Evolutionary conservation across 2,797 vertebrate species (phyloP), one percentile per base, ranked within the genome.

Genomic region (Eupleurogrammus muticus): DNA sequence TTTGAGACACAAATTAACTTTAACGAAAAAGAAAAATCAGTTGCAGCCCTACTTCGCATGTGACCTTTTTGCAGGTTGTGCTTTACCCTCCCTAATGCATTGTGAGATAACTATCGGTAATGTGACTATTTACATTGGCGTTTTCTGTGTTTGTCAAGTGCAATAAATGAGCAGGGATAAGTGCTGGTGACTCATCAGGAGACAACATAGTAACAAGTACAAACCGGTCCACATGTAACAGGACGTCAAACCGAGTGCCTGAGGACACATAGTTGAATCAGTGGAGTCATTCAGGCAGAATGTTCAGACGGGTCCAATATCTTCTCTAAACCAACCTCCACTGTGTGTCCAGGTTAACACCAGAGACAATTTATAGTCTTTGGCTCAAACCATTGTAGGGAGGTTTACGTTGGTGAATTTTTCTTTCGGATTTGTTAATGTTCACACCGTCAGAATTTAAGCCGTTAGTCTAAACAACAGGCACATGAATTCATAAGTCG

Each of bases 391-490:
- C 58, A 6, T 12, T 11, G 23, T 1, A 21, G 4, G n/a, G 9
- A 20, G 3, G 56, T 59, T 79, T 58, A 71, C 9, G 54, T 48
- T 21, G 9, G 68, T 52, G 71, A 44, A 2, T 34, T 61, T 60
- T 9, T 58, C 7, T 34, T 35, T 36, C 5, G 21, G 42, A 16
- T 14, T 59, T 50, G 40, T 17, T 57, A 12, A 53, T 34, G 44
- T n/a, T 70, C 49, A 47, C 51, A 49, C 23, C 9, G 3, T 36
- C 19, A 24, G 32, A 74, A 24, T 36, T n/a, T 6, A 50, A 64
- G 13, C 10, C 11, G 9, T 48, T 57, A 17, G 14, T 61, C 49
- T 34, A 58, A 86, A 72, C 75, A 65, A 54, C 69, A 59, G 47
- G 70, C 9, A 2, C 59, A 68, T 67, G 60, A 54, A 53, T 48